Conservation (phyloP, 2,113 vertebrate genomes). For the Heterotis niloticus region DNA sequence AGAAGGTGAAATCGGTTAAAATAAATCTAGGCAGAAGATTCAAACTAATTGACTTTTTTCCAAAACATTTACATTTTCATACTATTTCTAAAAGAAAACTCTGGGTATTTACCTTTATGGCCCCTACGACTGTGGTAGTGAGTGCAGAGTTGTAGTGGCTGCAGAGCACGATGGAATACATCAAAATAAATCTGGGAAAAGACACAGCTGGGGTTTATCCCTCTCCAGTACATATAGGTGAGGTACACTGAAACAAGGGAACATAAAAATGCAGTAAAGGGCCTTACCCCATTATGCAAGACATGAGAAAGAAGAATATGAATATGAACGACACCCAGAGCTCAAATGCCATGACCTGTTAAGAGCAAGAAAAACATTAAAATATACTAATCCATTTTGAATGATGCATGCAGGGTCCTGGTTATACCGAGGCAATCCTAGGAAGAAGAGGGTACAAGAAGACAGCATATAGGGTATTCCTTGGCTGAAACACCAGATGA, state of each 20-base stretch:
- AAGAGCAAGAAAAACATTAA: conserved; percentile 9
- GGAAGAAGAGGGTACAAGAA: no score
- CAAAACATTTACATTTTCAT: background rate
- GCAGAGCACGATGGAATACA: conserved; percentile 85
- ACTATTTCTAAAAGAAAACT: background rate
- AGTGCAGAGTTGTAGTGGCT: conserved; percentile 87
- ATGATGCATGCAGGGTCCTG: no score
- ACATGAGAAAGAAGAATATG: conserved; percentile 77
- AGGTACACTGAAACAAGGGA: background rate
- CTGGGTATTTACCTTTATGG: conserved; percentile 73
- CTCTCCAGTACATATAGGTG: background rate
- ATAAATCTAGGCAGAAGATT: background rate
- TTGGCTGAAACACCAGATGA: no score
- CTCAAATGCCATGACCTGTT: conserved; percentile 73
- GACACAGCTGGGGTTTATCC: conserved; percentile 11
- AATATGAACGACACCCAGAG: conserved; percentile 76
- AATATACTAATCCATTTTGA: background rate
- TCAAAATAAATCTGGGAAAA: conserved; percentile 79
- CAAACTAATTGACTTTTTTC: background rate
- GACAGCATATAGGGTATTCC: no score
- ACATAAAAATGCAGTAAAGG: background rate
- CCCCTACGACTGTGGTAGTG: conserved; percentile 81
- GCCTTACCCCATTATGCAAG: conserved; percentile 87
- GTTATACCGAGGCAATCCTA: no score
- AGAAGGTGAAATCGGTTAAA: background rate